phyloP scores from a whole-genome alignment of 23 tunicate genomes.

The Clavelina lepadiformis region DNA sequence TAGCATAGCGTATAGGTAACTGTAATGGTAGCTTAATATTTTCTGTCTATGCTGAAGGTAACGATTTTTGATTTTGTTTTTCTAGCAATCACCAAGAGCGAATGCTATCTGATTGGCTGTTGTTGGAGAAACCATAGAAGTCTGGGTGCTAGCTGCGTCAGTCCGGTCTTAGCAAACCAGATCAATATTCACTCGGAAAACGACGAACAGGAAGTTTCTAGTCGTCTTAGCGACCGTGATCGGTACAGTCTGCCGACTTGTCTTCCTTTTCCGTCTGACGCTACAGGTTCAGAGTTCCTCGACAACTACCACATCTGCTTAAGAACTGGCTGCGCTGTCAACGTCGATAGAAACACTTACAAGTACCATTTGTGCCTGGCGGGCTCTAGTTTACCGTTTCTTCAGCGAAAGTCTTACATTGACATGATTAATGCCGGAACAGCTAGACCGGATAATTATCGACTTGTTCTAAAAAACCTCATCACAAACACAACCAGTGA shows the following conservation, averaged over 20 bases:
- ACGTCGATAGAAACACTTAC: constrained; percentile 5
- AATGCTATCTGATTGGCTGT: constrained; percentile 77
- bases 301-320: constrained; percentile 55
- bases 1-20: too few relatives aligned
- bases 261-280: constrained; percentile 21
- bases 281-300: constrained; percentile 22
- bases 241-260: constrained; percentile 55
- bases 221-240: too few relatives aligned
- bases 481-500: too few relatives aligned
- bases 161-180: constrained; percentile 34
- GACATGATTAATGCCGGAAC: constrained; percentile 40
- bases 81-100: constrained; percentile 52
- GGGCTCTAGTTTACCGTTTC: constrained; percentile 1
- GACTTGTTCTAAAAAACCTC: constrained; percentile 9
- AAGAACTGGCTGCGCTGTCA: constrained; percentile 53
- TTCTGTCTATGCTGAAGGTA: too few relatives aligned
- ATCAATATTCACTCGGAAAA: constrained; percentile 39
- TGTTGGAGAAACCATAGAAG: constrained; percentile 39
- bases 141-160: constrained; percentile 30
- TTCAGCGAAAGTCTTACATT: neutral
- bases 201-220: constrained; percentile 8
- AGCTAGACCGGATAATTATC: constrained; percentile 70
- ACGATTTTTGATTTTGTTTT: neutral
- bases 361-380: neutral
- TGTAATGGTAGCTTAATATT: too few relatives aligned